Conservation (phyloP, 2,113 vertebrate genomes). For the Ardeotis arabs region DNA sequence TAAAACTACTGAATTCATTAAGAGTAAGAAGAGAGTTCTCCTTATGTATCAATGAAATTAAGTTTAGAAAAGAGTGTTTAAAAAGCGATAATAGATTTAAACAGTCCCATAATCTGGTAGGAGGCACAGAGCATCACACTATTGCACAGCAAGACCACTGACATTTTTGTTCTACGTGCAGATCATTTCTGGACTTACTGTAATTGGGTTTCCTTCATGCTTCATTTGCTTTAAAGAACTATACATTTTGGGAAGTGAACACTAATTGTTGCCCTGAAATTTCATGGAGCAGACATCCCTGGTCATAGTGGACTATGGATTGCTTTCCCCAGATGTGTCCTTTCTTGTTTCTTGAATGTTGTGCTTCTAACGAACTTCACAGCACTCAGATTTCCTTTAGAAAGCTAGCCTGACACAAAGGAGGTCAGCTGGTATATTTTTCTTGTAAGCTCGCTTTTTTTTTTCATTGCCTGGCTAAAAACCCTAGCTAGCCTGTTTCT, state of each 20-base stretch:
- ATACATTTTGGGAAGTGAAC: background rate
- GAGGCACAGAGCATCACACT: background rate
- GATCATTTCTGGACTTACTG: background rate
- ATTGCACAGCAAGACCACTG: background rate
- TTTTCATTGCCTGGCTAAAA: background rate
- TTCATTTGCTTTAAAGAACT: conserved; percentile 41
- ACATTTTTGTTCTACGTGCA: background rate
- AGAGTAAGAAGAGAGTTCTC: background rate
- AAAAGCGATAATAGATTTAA: conserved; percentile 45
- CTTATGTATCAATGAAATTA: background rate
- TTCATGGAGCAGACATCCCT: background rate
- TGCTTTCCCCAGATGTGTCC: background rate
- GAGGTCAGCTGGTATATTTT: background rate
- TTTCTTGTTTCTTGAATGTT: background rate
- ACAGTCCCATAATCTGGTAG: background rate
- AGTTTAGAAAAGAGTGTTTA: background rate
- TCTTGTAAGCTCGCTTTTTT: background rate
- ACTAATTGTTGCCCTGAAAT: conserved; percentile 30
- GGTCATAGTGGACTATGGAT: background rate
- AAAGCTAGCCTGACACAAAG: background rate
- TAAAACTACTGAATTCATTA: conserved; percentile 2
- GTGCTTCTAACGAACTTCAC: background rate
- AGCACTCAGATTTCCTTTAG: background rate
- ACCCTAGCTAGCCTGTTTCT: background rate
- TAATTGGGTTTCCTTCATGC: conserved; percentile 41